Conservation (phyloP, 2,888 invertebrate species). For the Cosmorhoe ocellata region DNA sequence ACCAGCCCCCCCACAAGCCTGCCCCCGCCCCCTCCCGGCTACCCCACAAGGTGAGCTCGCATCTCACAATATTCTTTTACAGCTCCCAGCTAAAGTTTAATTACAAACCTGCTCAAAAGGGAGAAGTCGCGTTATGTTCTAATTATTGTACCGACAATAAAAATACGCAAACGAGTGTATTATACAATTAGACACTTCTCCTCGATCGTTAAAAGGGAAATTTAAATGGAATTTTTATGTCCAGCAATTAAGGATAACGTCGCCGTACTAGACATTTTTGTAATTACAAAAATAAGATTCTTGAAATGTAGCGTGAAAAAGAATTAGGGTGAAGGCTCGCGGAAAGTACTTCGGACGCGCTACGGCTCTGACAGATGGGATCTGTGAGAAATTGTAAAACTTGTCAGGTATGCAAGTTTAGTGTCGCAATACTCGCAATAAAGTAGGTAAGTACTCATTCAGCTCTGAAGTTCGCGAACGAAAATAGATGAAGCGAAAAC, state of each 20-base stretch:
- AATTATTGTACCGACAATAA: slow-evolving; percentile 81
- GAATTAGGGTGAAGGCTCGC: slow-evolving; percentile 74
- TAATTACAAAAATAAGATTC: slow-evolving; percentile 83
- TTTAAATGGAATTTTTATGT: slow-evolving; percentile 84
- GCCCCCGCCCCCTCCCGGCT: slow-evolving; percentile 40
- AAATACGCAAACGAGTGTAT: slow-evolving; percentile 83
- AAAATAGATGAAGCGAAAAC: slow-evolving; percentile 11
- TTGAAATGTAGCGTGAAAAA: slow-evolving; percentile 83
- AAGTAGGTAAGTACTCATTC: too few species aligned
- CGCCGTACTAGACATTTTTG: slow-evolving; percentile 82
- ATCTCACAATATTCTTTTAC: slow-evolving; percentile 70
- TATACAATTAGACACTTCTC: slow-evolving; percentile 82
- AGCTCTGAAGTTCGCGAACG: slow-evolving; percentile 4
- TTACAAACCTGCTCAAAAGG: slow-evolving; percentile 71
- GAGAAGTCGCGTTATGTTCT: slow-evolving; percentile 78
- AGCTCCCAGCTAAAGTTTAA: slow-evolving; percentile 72
- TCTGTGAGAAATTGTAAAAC: slow-evolving; percentile 58
- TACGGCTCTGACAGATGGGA: slow-evolving; percentile 60
- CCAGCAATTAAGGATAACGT: slow-evolving; percentile 83
- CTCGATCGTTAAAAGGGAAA: slow-evolving; percentile 82
- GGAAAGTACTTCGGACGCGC: slow-evolving; percentile 68
- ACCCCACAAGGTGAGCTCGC: slow-evolving; percentile 53
- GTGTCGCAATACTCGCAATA: slow-evolving; percentile 34
- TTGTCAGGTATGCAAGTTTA: slow-evolving; percentile 48
- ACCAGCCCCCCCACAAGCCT: slow-evolving; percentile 52